Evolutionary conservation across 2,797 vertebrate species (phyloP).

Genomic region (Dendrocincla fuliginosa): DNA sequence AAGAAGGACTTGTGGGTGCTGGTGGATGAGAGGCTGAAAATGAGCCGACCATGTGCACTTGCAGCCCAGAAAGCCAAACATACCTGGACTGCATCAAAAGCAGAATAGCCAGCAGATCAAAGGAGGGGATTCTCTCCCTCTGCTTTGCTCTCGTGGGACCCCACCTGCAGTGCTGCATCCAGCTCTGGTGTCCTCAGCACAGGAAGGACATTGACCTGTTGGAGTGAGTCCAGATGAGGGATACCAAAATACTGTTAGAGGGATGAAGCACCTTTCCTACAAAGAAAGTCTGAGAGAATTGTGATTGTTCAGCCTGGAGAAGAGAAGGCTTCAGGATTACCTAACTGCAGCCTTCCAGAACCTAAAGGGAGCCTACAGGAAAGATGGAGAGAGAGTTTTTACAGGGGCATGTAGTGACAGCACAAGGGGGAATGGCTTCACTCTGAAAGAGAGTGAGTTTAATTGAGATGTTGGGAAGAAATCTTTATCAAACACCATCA

Average conservation of each 20-base stretch:
- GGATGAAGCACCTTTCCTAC: neutral
- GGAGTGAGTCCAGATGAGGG: neutral
- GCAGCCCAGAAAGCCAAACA: neutral
- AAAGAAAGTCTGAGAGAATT: rapidly evolving
- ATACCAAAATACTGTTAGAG: neutral
- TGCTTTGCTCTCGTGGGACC: neutral
- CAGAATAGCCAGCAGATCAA: neutral
- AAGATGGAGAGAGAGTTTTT: neutral
- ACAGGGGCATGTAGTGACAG: neutral
- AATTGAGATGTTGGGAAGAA: neutral
- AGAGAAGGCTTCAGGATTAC: neutral
- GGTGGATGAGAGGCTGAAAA: neutral
- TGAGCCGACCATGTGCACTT: rapidly evolving
- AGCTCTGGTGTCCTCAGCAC: neutral
- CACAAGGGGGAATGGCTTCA: neutral
- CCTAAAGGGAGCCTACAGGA: neutral
- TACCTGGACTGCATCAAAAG: neutral
- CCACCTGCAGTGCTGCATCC: neutral
- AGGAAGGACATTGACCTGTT: neutral
- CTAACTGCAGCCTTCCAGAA: neutral
- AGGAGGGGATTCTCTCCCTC: neutral
- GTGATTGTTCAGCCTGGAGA: neutral
- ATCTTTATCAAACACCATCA: too few species aligned
- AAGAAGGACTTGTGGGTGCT: neutral
- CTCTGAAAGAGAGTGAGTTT: neutral